Evolutionary conservation across 1,140 invertebrate species (phyloP).

Genomic region (Cecropterus lyciades): DNA sequence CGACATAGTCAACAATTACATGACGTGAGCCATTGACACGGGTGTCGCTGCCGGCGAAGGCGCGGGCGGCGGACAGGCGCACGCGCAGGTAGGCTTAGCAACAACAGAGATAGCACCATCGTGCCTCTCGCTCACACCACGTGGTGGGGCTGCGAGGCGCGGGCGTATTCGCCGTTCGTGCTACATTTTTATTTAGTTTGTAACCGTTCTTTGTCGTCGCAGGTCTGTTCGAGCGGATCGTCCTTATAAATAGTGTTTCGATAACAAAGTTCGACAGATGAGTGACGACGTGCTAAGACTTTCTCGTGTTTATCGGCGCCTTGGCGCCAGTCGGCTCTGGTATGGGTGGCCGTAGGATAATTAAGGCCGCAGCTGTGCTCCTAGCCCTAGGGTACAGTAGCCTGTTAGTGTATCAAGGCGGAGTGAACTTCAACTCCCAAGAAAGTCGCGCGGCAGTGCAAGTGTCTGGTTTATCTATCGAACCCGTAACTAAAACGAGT

Average conservation of each 20-base stretch:
- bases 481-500: conserved; percentile 68
- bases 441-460: conserved; percentile 79
- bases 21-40: conserved; percentile 78
- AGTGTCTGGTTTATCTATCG: conserved; percentile 69
- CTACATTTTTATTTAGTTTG: conserved; percentile 83
- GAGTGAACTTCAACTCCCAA: conserved; percentile 83
- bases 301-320: conserved; percentile 62
- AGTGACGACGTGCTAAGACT: conserved; percentile 68
- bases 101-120: conserved; percentile 47
- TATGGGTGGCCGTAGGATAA: conserved; percentile 74
- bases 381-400: conserved; percentile 86
- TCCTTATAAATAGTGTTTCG: conserved; percentile 65
- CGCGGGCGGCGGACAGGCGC: conserved; percentile 64
- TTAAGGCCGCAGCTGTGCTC: conserved; percentile 72
- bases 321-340: conserved; percentile 84
- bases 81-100: conserved; percentile 71
- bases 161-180: conserved; percentile 72
- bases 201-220: conserved; percentile 60
- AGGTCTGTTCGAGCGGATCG: conserved; percentile 26
- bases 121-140: conserved; percentile 63
- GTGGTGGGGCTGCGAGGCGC: conserved; percentile 71
- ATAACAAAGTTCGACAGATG: conserved; percentile 77
- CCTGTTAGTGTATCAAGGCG: conserved; percentile 86
- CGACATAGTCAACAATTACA: conserved; percentile 68
- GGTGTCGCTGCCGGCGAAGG: conserved; percentile 69